phyloP scores from a whole-genome alignment of 2,113 vertebrate species.

The Halcyon senegalensis region DNA sequence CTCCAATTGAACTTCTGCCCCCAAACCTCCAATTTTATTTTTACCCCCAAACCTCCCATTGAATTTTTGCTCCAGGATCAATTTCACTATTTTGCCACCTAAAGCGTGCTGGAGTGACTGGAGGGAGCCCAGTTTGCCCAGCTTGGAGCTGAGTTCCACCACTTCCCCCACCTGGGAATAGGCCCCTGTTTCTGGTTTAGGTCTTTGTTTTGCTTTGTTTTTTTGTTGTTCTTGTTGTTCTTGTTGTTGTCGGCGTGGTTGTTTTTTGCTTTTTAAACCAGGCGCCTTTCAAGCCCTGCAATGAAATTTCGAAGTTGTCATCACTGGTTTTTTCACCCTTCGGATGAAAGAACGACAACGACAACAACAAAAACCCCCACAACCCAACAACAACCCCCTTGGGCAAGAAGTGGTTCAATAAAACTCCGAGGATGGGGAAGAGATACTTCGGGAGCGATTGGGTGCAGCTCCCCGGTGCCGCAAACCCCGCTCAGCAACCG shows the following conservation, averaged over 20 bases:
- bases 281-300: neutral
- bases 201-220: neutral
- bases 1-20: neutral
- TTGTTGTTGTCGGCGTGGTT: neutral
- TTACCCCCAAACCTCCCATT: neutral
- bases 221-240: neutral
- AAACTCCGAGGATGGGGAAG: neutral
- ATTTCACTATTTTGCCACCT: neutral
- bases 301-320: neutral
- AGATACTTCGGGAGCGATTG: neutral
- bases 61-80: neutral
- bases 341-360: neutral
- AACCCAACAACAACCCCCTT: neutral
- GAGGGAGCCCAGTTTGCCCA: neutral
- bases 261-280: neutral
- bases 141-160: neutral
- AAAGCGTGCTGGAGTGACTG: accelerated
- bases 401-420: neutral
- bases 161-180: neutral
- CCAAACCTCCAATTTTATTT: neutral
- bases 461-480: neutral
- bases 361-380: too few relatives aligned
- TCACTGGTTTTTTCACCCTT: neutral
- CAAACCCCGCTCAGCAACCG: neutral
- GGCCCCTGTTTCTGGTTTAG: neutral